Evolutionary conservation across 2,797 vertebrate genomes (phyloP), one percentile per base, ranked within the genome.

Genomic region (Cyprinodon diabolis): DNA sequence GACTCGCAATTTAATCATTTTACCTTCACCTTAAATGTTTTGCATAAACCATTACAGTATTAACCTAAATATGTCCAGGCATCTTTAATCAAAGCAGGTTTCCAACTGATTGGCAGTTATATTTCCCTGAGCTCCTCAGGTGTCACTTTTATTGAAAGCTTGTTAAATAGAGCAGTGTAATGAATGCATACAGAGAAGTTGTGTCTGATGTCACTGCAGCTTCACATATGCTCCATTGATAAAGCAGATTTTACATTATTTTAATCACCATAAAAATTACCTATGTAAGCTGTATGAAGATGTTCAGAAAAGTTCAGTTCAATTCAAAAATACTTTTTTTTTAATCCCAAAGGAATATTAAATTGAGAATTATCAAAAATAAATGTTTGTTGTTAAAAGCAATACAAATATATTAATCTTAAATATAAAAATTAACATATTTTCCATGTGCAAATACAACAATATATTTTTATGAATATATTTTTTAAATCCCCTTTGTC

Each of bases 181-280:
- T 52, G 49, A 51, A 37, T 14, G 62, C 40, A 65, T 12, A 45
- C 40, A 23, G 62, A 45, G 21, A 45, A 45, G 40, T 65, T 65
- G 40, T 65, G 62, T 65, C 62, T 65, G 40, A 65, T 65, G 62
- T 45, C 62, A 45, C 62, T 47, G 11, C 43, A 23, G 62, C 62
- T 47, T 47, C 62, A 63, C 37, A 45, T 37, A 65, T 8, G 43
- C 21, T 65, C 12, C 62, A 23, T 40, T 23, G 40, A 23, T 65
- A 65, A 65, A 63, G 14, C 43, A 7, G 55, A 65, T 30, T 30
- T 30, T 30, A 30, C 30, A 30, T 30, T 30, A 30, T 30, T 43
- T 37, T 63, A 13, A 43, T 11, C 60, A 63, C 19, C 19, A n/a
- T n/a, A 63, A 52, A 17, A 52, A 52, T 19, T 21, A 43, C 40